phyloP scores from a whole-genome alignment of 2,113 vertebrate genomes.

The Pomatostomus ruficeps region DNA sequence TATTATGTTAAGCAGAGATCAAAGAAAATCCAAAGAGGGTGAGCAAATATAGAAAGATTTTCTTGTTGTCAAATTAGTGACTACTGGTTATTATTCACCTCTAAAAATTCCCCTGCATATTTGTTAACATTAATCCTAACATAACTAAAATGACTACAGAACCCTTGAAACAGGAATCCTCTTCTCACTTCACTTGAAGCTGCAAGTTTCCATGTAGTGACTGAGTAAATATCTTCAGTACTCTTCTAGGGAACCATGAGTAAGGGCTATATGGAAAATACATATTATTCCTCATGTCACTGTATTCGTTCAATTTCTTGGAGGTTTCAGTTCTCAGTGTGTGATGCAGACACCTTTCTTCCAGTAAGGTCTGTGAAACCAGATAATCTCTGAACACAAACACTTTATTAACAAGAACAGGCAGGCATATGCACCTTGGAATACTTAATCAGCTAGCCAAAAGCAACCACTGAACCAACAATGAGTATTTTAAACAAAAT shows the following conservation, averaged over 20 bases:
- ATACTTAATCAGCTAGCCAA: not conserved
- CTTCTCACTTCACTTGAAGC: not conserved
- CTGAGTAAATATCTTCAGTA: not conserved
- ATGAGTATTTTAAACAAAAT: not conserved
- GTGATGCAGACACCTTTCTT: not conserved
- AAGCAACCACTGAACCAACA: not conserved
- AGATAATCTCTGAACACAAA: not conserved
- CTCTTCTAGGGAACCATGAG: not conserved
- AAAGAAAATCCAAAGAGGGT: not conserved
- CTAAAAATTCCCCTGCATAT: not conserved
- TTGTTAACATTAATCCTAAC: not conserved
- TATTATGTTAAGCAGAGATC: not conserved
- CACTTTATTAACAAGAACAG: not conserved
- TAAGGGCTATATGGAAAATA: not conserved
- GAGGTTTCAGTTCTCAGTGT: not conserved
- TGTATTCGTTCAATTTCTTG: not conserved
- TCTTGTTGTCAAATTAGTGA: not conserved
- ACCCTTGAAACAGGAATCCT: not conserved
- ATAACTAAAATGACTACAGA: not conserved
- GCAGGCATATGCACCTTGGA: not conserved
- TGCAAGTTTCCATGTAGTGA: not conserved
- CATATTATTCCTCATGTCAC: not conserved
- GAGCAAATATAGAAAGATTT: not conserved
- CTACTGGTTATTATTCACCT: not conserved
- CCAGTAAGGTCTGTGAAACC: not conserved